Percentiles rank a stretch among this genome's conserved stretches.
Conservation (phyloP, 1,140 invertebrate genomes). For the Ditylenchus dipsaci region DNA sequence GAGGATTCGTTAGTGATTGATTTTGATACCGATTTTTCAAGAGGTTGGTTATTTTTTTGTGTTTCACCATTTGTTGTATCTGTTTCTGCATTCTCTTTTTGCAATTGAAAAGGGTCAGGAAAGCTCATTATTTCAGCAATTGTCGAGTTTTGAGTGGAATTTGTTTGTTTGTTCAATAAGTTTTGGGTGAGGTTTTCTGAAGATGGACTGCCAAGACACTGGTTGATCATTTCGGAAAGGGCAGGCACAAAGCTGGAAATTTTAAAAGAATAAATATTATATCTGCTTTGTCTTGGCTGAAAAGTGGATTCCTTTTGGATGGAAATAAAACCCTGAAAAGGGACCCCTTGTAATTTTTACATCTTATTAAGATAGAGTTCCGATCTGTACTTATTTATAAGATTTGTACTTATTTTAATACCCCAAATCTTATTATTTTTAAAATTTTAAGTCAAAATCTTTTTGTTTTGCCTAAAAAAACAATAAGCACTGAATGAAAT, state of each 20-base stretch:
- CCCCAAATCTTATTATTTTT: too few relatives aligned
- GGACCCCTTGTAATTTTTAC: too few relatives aligned
- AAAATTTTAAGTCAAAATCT: too few relatives aligned
- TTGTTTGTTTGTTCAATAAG: neutral
- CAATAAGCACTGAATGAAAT: too few relatives aligned
- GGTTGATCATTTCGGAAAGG: constrained; percentile 16
- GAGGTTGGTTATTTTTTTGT: neutral
- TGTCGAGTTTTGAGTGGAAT: neutral
- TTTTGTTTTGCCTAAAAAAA: too few relatives aligned
- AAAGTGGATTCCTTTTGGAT: too few relatives aligned
- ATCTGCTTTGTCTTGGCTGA: too few relatives aligned
- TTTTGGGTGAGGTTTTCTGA: neutral
- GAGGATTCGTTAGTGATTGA: neutral
- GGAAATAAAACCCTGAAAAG: too few relatives aligned
- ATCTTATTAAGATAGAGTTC: too few relatives aligned
- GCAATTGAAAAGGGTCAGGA: constrained; percentile 4
- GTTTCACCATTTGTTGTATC: too few relatives aligned
- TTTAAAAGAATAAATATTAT: neutral
- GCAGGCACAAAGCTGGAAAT: constrained; percentile 22
- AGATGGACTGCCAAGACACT: constrained; percentile 11
- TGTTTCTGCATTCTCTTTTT: neutral
- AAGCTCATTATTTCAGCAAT: neutral
- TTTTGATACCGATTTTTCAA: neutral
- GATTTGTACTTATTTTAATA: too few relatives aligned
- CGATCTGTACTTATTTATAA: too few relatives aligned